Conservation (phyloP, 2,797 vertebrate genomes). For the Darevskia mixta region DNA sequence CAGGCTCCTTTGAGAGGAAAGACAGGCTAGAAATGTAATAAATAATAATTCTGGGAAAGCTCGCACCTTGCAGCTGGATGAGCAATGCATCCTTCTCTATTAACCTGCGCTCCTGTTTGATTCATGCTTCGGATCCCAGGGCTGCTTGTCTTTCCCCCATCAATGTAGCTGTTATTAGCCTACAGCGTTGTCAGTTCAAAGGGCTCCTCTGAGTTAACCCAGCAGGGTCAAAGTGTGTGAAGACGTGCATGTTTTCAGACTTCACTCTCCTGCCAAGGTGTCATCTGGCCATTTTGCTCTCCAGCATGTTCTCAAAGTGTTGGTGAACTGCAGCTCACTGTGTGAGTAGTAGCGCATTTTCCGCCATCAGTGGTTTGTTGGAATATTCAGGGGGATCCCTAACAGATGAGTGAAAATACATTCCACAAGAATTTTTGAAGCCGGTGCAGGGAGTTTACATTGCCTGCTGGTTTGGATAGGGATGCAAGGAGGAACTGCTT, state of each 20-base stretch:
- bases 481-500: background rate
- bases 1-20: too few species aligned
- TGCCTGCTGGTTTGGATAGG: background rate
- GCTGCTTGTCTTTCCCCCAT: background rate
- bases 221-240: slow-evolving; percentile 46
- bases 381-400: background rate
- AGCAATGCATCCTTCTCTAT: slow-evolving; percentile 28
- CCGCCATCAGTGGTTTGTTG: background rate
- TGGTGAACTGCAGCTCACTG: background rate
- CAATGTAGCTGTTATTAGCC: slow-evolving; percentile 15
- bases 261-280: slow-evolving; percentile 48
- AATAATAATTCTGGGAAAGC: background rate
- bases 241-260: slow-evolving; percentile 29
- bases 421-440: slow-evolving; percentile 23
- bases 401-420: background rate
- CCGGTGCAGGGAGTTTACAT: slow-evolving; percentile 16
- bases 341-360: slow-evolving; percentile 14
- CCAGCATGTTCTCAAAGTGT: slow-evolving; percentile 59
- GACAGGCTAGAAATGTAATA: too few species aligned
- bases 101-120: slow-evolving; percentile 26
- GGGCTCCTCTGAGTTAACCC: slow-evolving; percentile 39
- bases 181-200: slow-evolving; percentile 47
- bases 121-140: slow-evolving; percentile 15
- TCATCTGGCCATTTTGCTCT: slow-evolving; percentile 2
- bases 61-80: background rate